Percentiles rank a stretch among this genome's conserved stretches.
These are phyloP conservation scores for Barypeithes pellucidus DNA, from an alignment of 2,888 invertebrate species.

Conservation along the genomic window DNA sequence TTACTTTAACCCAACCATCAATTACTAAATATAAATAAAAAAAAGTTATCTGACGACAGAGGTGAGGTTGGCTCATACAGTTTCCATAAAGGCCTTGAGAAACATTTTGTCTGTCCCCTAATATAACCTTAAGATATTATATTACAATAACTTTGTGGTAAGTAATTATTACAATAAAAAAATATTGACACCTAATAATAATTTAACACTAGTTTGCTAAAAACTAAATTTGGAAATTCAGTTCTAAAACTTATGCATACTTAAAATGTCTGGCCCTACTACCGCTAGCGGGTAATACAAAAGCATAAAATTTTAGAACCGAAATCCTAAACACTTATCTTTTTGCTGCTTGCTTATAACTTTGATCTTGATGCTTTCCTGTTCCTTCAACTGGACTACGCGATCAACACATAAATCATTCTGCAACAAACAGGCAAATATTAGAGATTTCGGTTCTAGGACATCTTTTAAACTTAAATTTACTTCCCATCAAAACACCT, in stretches of 20 bases:
- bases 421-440: constrained; percentile 72
- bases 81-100: too few relatives aligned
- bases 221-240: constrained; percentile 38
- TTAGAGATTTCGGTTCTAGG: constrained; percentile 68
- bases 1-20: too few relatives aligned
- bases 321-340: constrained; percentile 50
- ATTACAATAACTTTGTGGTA: constrained; percentile 7
- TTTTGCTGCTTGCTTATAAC: constrained; percentile 46
- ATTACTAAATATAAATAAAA: too few relatives aligned
- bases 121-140: constrained; percentile 3
- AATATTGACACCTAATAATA: constrained; percentile 32
- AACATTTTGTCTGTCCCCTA: neutral
- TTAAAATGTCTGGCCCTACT: constrained; percentile 9
- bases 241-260: constrained; percentile 51
- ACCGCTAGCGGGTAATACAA: neutral
- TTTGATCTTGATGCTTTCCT: constrained; percentile 40
- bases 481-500: too few relatives aligned
- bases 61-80: too few relatives aligned
- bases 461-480: neutral
- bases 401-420: constrained; percentile 78
- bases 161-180: constrained; percentile 22
- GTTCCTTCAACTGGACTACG: constrained; percentile 65
- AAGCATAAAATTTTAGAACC: constrained; percentile 51
- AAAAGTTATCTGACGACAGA: too few relatives aligned
- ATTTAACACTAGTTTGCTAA: constrained; percentile 19